Evolutionary conservation across 1,140 invertebrate genomes (phyloP).

Genomic region (Leptinotarsa undecemlineata): DNA sequence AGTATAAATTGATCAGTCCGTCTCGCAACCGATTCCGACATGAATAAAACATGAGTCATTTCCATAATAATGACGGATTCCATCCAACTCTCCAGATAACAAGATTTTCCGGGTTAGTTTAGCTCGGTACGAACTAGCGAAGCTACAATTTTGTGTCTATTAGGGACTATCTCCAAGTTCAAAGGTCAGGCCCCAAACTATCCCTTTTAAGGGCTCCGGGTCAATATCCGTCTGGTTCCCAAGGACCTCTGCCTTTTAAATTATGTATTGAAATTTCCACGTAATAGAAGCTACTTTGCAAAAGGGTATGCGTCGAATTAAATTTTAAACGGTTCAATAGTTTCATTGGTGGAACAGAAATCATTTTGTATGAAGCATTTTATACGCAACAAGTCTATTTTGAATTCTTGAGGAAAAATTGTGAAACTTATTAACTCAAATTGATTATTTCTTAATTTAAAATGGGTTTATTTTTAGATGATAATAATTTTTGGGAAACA

Average conservation of each 20-base stretch:
- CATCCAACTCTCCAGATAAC: conserved; percentile 18
- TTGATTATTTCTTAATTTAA: too few relatives aligned
- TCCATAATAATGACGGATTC: conserved; percentile 22
- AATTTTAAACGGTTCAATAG: too few relatives aligned
- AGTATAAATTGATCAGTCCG: background rate
- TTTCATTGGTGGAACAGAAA: too few relatives aligned
- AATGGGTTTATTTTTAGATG: too few relatives aligned
- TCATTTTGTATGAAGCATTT: too few relatives aligned
- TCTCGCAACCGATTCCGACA: background rate
- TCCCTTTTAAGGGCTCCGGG: background rate
- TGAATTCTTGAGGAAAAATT: too few relatives aligned
- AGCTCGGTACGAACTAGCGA: conserved; percentile 13
- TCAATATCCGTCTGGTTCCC: conserved; percentile 5
- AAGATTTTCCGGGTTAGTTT: conserved; percentile 20
- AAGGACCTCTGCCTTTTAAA: background rate
- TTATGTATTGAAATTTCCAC: background rate
- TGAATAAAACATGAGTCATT: conserved; percentile 8
- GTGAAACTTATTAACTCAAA: too few relatives aligned
- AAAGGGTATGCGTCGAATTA: too few relatives aligned
- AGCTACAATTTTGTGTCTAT: conserved; percentile 26
- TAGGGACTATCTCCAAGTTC: conserved; percentile 26
- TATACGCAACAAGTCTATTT: too few relatives aligned
- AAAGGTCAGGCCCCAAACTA: conserved; percentile 19
- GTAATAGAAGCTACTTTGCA: too few relatives aligned
- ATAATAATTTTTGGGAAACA: too few relatives aligned